Base-by-base conservation (phyloP, 2,113 vertebrate species). In the Dissostichus mawsoni region DNA sequence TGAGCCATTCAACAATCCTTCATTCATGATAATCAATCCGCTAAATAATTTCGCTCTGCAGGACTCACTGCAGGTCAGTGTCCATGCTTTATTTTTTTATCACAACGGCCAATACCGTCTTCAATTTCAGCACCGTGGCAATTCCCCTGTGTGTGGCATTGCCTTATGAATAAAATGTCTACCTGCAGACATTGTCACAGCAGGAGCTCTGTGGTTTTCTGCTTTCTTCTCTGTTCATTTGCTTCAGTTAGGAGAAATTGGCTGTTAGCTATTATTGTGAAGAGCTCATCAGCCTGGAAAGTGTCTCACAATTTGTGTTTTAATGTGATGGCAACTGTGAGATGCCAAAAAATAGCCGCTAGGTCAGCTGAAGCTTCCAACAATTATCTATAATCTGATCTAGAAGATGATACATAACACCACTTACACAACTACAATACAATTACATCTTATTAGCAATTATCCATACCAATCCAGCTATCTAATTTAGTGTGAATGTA, bases 171-270 rank as follows among this genome's bases (percentile, higher is more conserved):
- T 74, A 23, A 51, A 47, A 14, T 45, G 36, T 76, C 68, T 79
- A 76, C 57, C 72, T 68, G 68, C 76, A 51, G 13, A 11, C 23
- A 33, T 70, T 78, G 67, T 79, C 76, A 53, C 66, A 76, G 58
- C 72, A 45, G 76, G 66, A 51, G 63, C 69, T 47, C 17, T 1
- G 23, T 65, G 52, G 9, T 64, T 59, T 59, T 23, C 63, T 44
- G 47, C 58, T 68, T 41, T 41, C 36, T 41, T 23, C 41, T 67
- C 52, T 59, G 61, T n/a, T 75, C 11, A n/a, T 81, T 77, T 69
- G 53, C 45, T 20, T 20, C 17, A n/a, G 20, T 48, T 11, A 61
- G 66, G 47, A 76, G 51, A 17, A 20, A 36, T 2, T 41, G 36
- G 36, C 36, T 41, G n/a, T 18, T 51, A 63, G 45, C 69, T 61